Evolutionary conservation across 2,888 invertebrate genomes (phyloP).

Genomic region (Pollenia angustigena): DNA sequence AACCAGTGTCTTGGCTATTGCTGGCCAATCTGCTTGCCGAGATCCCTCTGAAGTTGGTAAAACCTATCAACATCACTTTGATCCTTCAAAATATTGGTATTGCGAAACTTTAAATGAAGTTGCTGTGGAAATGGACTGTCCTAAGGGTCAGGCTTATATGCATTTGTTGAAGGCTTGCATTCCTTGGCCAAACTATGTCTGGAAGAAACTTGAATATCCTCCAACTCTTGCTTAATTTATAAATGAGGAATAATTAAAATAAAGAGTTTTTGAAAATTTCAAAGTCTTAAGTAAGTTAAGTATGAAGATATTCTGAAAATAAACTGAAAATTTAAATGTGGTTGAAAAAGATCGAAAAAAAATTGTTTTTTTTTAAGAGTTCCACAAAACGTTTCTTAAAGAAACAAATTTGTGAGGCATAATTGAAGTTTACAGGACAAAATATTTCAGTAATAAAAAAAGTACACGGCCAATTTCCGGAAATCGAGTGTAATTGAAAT

Average conservation of each 20-base stretch:
- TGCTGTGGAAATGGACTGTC: conserved; percentile 79
- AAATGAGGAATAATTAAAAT: neutral
- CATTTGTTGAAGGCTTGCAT: conserved; percentile 81
- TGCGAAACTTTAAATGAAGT: conserved; percentile 77
- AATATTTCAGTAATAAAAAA: no score
- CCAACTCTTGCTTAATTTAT: conserved; percentile 79
- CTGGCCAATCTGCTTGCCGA: conserved; percentile 81
- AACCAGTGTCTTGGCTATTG: conserved; percentile 73
- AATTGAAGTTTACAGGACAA: no score
- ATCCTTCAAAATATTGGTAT: conserved; percentile 82
- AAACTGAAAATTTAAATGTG: no score
- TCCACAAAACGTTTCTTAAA: no score
- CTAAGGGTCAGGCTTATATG: conserved; percentile 80
- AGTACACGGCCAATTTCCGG: no score
- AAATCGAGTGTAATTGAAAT: no score
- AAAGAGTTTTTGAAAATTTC: neutral
- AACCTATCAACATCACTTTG: conserved; percentile 80
- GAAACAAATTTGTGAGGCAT: no score
- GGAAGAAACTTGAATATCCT: conserved; percentile 81
- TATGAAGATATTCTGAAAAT: no score
- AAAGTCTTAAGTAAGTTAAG: no score
- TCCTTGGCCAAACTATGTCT: conserved; percentile 81
- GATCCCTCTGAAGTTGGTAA: conserved; percentile 78
- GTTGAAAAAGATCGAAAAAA: no score
- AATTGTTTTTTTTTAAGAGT: no score